Percentiles rank a stretch among this genome's conserved stretches.
These are phyloP conservation scores for Cettia cetti DNA, from an alignment of 2,113 vertebrate species.

Conservation along the genomic window DNA sequence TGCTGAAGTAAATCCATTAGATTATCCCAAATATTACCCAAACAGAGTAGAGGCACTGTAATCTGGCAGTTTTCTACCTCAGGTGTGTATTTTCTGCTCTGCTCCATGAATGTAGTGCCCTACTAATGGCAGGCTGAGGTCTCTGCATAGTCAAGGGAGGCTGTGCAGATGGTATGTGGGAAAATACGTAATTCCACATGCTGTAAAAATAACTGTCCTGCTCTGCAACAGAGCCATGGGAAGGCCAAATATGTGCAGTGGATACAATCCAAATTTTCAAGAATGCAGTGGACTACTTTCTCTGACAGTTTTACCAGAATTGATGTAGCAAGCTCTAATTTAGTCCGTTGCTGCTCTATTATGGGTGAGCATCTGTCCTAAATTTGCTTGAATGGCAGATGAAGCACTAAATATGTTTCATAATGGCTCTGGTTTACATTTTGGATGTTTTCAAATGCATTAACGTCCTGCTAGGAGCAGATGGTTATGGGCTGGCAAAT, in stretches of 20 bases:
- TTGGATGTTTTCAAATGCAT: constrained; percentile 41
- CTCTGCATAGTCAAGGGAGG: neutral
- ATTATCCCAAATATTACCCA: neutral
- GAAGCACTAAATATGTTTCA: constrained; percentile 38
- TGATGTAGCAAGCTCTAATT: constrained; percentile 7
- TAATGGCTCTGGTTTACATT: constrained; percentile 12
- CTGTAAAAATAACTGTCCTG: constrained; percentile 44
- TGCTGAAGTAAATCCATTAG: neutral
- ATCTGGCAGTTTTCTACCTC: neutral
- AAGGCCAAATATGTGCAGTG: constrained; percentile 1
- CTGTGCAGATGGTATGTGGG: neutral
- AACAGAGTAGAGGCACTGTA: neutral
- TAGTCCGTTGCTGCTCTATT: constrained; percentile 13
- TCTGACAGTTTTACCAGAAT: neutral
- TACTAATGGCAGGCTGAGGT: neutral
- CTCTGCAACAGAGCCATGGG: neutral
- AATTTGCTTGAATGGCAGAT: constrained; percentile 45
- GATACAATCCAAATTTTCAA: neutral
- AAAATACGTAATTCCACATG: neutral
- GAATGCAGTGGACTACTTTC: neutral
- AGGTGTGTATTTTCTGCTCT: neutral
- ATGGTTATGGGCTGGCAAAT: constrained; percentile 41
- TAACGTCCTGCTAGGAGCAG: constrained; percentile 27
- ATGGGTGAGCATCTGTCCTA: constrained; percentile 45
- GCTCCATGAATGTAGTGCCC: neutral